A percentile compares a stretch with the other conserved stretches of the same genome.
Conservation (phyloP, 1,140 invertebrate genomes). For the Trachymyrmex septentrionalis region DNA sequence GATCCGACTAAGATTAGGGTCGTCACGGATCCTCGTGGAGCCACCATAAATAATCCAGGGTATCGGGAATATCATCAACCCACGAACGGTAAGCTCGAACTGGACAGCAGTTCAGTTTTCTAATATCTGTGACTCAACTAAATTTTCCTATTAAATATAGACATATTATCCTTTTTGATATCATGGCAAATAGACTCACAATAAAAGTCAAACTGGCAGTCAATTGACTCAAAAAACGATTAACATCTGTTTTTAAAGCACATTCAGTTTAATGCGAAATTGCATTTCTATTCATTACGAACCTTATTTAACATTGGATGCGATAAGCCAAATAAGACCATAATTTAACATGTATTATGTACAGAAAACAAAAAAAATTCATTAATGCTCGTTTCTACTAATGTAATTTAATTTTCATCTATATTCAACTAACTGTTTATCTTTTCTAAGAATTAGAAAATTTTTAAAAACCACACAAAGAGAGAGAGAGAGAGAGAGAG, state of each 20-base stretch:
- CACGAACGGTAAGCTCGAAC: slow-evolving; percentile 86
- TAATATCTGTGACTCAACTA: too few species aligned
- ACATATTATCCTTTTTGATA: neutral
- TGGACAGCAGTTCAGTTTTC: neutral
- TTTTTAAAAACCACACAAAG: neutral
- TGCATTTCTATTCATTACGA: neutral
- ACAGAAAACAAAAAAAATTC: neutral
- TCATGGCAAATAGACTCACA: neutral
- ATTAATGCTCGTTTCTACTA: neutral
- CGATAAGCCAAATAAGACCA: neutral
- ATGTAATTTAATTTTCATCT: too few species aligned
- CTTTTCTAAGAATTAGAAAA: too few species aligned
- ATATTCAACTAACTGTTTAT: too few species aligned
- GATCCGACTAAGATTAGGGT: slow-evolving; percentile 91
- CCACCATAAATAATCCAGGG: slow-evolving; percentile 94
- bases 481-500: too few species aligned
- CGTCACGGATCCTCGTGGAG: slow-evolving; percentile 87
- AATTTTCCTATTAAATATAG: neutral
- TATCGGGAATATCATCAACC: slow-evolving; percentile 90
- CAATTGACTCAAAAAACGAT: too few species aligned
- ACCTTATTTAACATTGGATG: neutral
- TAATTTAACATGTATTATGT: neutral
- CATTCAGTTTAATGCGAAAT: neutral
- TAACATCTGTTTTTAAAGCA: neutral
- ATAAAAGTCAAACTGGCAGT: neutral